These are phyloP conservation scores for Struthio camelus DNA, from an alignment of 2,113 vertebrate species.

Conservation along the genomic window DNA sequence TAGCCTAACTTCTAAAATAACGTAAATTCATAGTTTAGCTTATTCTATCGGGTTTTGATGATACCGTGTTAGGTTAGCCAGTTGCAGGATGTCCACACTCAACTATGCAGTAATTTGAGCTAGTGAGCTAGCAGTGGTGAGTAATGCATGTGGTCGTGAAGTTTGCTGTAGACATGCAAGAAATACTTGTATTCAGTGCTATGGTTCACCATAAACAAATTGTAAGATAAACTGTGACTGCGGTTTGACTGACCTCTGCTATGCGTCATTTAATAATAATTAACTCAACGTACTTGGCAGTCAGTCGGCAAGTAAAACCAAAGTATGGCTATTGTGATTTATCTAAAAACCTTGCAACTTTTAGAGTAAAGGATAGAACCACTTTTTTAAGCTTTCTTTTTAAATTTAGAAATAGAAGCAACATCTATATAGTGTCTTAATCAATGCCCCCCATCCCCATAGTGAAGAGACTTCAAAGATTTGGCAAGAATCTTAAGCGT, in stretches of 20 bases:
- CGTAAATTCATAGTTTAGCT: neutral
- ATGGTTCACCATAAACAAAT: neutral
- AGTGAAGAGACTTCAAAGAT: neutral
- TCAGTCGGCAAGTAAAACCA: neutral
- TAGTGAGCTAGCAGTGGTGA: neutral
- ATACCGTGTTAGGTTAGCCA: neutral
- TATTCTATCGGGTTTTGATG: neutral
- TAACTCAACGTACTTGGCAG: neutral
- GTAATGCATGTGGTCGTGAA: neutral
- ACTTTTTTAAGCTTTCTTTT: neutral
- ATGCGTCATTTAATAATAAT: neutral
- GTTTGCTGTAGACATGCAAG: neutral
- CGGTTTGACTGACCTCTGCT: neutral
- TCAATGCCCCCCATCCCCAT: rapidly evolving
- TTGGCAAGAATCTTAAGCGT: neutral
- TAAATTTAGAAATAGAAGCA: neutral
- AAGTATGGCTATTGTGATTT: neutral
- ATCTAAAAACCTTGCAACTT: neutral
- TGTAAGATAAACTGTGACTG: neutral
- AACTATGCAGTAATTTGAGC: neutral
- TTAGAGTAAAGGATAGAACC: neutral
- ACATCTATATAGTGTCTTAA: rapidly evolving
- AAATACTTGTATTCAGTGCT: neutral
- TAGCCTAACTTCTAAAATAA: neutral
- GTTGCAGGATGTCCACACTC: rapidly evolving